Conservation (phyloP, 53 echinoderm and acorn worm genomes). For the Henricia sp. region DNA sequence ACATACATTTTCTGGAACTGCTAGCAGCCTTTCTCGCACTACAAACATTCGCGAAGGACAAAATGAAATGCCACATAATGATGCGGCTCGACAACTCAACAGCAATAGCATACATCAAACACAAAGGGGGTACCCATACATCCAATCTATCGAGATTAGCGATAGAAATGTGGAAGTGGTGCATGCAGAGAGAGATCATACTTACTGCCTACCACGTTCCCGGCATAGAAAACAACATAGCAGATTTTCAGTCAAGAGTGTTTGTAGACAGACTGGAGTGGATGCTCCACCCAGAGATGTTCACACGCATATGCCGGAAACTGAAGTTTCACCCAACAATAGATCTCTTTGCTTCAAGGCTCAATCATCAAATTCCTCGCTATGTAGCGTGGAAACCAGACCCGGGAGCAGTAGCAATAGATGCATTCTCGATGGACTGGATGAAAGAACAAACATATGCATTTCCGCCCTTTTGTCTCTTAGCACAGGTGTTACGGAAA, state of each 20-base stretch:
- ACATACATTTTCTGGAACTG: conserved; percentile 71
- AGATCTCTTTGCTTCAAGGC: conserved; percentile 64
- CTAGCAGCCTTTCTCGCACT: conserved; percentile 51
- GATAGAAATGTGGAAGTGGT: conserved; percentile 45
- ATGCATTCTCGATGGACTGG: conserved; percentile 61
- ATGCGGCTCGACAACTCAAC: conserved; percentile 57
- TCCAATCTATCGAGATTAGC: conserved; percentile 13
- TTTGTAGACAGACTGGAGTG: conserved; percentile 57
- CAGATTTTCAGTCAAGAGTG: conserved; percentile 53
- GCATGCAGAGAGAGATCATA: conserved; percentile 45
- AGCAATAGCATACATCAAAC: conserved; percentile 53
- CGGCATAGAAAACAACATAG: conserved; percentile 48
- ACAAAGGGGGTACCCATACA: conserved; percentile 46
- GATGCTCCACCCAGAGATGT: conserved; percentile 20
- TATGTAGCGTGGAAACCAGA: conserved; percentile 67
- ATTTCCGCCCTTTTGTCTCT: conserved; percentile 56
- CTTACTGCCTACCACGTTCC: conserved; percentile 51
- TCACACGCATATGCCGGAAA: conserved; percentile 15
- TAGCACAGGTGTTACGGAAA: conserved; percentile 25
- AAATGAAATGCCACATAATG: conserved; percentile 24
- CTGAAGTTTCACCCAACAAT: conserved; percentile 31
- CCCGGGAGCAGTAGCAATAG: conserved; percentile 40
- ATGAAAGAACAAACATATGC: conserved; percentile 27
- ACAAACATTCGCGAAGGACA: conserved; percentile 37
- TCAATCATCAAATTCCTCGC: conserved; percentile 50